phyloP scores from a whole-genome alignment of 2,888 invertebrate genomes.

The Cotesia congregata region DNA sequence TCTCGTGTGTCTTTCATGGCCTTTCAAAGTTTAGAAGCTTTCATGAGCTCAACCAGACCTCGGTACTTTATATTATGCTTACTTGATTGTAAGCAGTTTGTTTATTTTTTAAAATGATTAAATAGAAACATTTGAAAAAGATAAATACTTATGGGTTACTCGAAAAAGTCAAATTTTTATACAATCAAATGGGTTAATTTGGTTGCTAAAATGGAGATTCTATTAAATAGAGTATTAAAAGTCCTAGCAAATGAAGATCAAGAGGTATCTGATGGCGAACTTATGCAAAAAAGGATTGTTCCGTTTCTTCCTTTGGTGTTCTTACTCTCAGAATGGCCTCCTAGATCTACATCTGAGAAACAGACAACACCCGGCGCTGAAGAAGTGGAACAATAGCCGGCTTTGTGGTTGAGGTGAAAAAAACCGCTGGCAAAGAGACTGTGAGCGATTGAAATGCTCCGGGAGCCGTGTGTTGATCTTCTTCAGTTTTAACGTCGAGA shows the following conservation, averaged over 20 bases:
- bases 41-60: slow-evolving; percentile 24
- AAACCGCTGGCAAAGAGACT: slow-evolving; percentile 57
- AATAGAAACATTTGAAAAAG: no score
- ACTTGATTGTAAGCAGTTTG: no score
- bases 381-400: slow-evolving; percentile 59
- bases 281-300: slow-evolving; percentile 52
- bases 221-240: no score
- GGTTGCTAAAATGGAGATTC: no score
- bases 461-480: slow-evolving; percentile 48
- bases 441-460: slow-evolving; percentile 63
- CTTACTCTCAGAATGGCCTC: slow-evolving; percentile 23
- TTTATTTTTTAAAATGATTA: no score
- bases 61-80: neutral
- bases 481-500: slow-evolving; percentile 23
- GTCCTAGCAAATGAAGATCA: no score
- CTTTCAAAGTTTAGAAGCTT: slow-evolving; percentile 47
- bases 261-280: neutral
- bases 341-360: slow-evolving; percentile 35
- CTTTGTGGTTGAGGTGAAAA: slow-evolving; percentile 59
- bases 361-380: slow-evolving; percentile 23
- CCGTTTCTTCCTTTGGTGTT: slow-evolving; percentile 24
- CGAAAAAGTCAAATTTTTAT: no score
- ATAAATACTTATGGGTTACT: no score
- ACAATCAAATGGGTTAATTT: no score
- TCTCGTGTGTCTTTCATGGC: slow-evolving; percentile 45